phyloP scores from a whole-genome alignment of 2,113 vertebrate genomes.

The Piprites chloris region DNA sequence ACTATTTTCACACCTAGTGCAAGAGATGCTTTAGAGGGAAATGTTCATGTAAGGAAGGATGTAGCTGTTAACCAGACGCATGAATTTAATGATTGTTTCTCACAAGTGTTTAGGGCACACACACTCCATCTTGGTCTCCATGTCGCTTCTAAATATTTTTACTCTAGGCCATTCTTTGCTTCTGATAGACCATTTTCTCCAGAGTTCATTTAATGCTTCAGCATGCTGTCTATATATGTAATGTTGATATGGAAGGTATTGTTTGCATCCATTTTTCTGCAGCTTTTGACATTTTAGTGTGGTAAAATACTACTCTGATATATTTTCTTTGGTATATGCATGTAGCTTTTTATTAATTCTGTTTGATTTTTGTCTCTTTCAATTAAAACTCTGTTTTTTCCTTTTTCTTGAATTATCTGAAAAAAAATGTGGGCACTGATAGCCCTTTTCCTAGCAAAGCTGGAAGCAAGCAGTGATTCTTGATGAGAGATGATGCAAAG shows the following conservation, averaged over 20 bases:
- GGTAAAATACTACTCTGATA: not conserved
- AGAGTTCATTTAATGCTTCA: not conserved
- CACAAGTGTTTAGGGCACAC: not conserved
- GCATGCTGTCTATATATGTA: not conserved
- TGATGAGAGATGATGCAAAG: not conserved
- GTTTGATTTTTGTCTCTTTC: rapidly evolving
- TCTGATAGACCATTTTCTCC: not conserved
- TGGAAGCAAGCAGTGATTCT: not conserved
- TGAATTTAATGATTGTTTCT: not conserved
- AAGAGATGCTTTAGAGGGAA: not conserved
- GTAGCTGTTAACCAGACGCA: not conserved
- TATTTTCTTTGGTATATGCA: not conserved
- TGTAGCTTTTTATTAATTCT: not conserved
- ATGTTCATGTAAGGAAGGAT: not conserved
- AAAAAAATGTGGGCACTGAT: not conserved
- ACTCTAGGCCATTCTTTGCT: not conserved
- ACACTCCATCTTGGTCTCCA: not conserved
- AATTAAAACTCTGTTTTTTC: not conserved
- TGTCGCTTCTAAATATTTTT: not conserved
- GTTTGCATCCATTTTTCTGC: not conserved
- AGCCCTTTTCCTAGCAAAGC: not conserved
- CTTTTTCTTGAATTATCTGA: not conserved
- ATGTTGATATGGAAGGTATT: rapidly evolving
- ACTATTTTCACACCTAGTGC: not conserved
- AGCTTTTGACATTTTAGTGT: not conserved